phyloP scores from a whole-genome alignment of 2,113 vertebrate species.

The Solea solea region DNA sequence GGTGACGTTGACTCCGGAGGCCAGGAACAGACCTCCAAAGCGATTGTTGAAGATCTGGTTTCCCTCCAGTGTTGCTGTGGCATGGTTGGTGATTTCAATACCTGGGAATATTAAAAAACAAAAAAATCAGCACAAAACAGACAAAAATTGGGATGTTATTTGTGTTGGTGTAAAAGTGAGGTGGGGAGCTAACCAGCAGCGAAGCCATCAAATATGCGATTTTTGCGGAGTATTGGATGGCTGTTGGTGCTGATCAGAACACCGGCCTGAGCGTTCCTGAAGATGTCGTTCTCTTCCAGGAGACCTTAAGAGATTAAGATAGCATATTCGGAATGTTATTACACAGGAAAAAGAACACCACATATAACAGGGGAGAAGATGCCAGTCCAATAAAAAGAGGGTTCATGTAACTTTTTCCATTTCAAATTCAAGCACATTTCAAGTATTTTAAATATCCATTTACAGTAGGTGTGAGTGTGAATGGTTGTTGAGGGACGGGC shows the following conservation, averaged over 20 bases:
- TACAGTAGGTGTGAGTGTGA: too few species aligned
- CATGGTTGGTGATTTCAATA: constrained; percentile 99
- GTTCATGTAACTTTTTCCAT: too few species aligned
- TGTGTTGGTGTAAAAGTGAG: background rate
- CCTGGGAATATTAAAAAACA: constrained; percentile 74
- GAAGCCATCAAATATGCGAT: constrained; percentile 98
- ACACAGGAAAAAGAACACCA: background rate
- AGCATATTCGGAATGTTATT: background rate
- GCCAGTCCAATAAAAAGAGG: too few species aligned
- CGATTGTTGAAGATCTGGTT: constrained; percentile 99
- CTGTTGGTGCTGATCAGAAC: constrained; percentile 99
- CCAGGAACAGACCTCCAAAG: constrained; percentile 97
- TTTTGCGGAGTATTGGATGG: constrained; percentile 97
- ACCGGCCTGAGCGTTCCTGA: constrained; percentile 97
- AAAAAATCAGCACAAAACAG: background rate
- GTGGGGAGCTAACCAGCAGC: constrained; percentile 89
- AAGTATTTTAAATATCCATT: too few species aligned
- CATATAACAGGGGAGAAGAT: background rate
- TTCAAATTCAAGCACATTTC: too few species aligned
- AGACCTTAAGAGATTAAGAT: constrained; percentile 82
- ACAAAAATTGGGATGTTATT: background rate
- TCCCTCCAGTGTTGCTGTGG: constrained; percentile 97
- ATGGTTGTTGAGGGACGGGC: too few species aligned
- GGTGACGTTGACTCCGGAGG: constrained; percentile 98
- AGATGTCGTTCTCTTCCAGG: constrained; percentile 99